Conservation (phyloP, 1,140 invertebrate genomes). For the Drosophila takahashii region DNA sequence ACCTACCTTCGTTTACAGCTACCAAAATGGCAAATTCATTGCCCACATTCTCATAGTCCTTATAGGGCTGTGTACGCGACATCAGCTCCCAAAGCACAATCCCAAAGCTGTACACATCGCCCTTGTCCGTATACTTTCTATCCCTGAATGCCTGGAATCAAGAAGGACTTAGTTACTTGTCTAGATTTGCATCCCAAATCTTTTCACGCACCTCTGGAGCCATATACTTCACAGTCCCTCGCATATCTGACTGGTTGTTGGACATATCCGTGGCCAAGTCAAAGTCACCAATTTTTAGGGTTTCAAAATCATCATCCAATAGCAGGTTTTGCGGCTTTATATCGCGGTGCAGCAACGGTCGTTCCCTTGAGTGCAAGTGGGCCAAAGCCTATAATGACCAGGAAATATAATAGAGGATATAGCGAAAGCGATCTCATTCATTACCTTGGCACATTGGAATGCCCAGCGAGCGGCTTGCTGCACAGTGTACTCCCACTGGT, state of each 20-base stretch:
- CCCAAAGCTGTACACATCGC: conserved; percentile 53
- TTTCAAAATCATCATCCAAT: neutral
- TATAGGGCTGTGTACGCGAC: conserved; percentile 18
- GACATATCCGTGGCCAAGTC: conserved; percentile 11
- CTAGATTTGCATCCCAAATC: neutral
- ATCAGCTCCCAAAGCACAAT: conserved; percentile 46
- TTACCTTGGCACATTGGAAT: conserved; percentile 18
- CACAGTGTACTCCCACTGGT: conserved; percentile 15
- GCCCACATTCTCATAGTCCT: conserved; percentile 5
- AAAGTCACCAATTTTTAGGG: conserved; percentile 48
- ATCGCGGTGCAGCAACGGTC: conserved; percentile 40
- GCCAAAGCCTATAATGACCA: conserved; percentile 16
- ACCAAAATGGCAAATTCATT: neutral
- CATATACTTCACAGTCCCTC: conserved; percentile 30
- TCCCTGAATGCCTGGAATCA: neutral
- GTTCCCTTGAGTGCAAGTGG: conserved; percentile 27
- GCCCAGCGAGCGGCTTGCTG: conserved; percentile 16
- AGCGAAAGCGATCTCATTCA: neutral
- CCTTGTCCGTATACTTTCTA: conserved; percentile 25
- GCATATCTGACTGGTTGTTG: neutral
- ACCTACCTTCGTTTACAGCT: conserved; percentile 5
- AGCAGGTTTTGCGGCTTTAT: conserved; percentile 43
- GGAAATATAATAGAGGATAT: neutral
- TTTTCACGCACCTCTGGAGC: conserved; percentile 38
- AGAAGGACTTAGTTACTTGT: neutral